These are phyloP conservation scores for Mylabris phalerata DNA, from an alignment of 1,140 invertebrate genomes.

Conservation along the genomic window DNA sequence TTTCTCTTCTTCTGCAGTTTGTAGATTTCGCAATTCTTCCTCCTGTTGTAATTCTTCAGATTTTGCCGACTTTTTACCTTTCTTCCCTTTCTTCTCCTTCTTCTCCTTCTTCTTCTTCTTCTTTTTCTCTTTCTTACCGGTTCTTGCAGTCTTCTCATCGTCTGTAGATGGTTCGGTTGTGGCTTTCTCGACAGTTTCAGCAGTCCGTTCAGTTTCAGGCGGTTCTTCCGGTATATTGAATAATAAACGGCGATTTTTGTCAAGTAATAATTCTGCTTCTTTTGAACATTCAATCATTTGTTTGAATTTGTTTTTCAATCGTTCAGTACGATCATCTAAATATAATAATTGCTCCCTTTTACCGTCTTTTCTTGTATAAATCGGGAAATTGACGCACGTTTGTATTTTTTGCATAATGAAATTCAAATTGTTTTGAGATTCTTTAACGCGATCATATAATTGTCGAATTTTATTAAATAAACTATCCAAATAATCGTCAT, in stretches of 20 bases:
- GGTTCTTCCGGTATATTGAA: constrained; percentile 42
- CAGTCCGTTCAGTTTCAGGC: constrained; percentile 2
- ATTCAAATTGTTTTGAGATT: constrained; percentile 7
- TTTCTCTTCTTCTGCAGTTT: neutral
- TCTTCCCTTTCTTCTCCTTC: neutral
- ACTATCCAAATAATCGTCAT: neutral
- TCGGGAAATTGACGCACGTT: constrained; percentile 59
- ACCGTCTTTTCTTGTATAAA: constrained; percentile 59
- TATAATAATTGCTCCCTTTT: constrained; percentile 54
- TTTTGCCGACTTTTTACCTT: constrained; percentile 6
- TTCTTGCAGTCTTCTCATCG: constrained; percentile 21
- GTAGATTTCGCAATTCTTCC: constrained; percentile 1
- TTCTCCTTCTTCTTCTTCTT: constrained; percentile 4
- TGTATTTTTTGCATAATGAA: constrained; percentile 43
- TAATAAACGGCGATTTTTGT: constrained; percentile 59
- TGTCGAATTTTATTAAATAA: constrained; percentile 6
- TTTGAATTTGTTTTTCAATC: constrained; percentile 47
- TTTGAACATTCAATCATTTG: constrained; percentile 50
- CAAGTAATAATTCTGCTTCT: constrained; percentile 52
- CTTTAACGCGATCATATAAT: neutral
- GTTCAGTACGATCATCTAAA: constrained; percentile 52
- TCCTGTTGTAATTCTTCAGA: constrained; percentile 19
- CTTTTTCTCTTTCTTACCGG: constrained; percentile 8
- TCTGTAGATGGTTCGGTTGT: neutral
- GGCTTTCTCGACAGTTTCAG: neutral